Evolutionary conservation across 2,888 invertebrate genomes (phyloP).

Genomic region (Yponomeuta evonymella): DNA sequence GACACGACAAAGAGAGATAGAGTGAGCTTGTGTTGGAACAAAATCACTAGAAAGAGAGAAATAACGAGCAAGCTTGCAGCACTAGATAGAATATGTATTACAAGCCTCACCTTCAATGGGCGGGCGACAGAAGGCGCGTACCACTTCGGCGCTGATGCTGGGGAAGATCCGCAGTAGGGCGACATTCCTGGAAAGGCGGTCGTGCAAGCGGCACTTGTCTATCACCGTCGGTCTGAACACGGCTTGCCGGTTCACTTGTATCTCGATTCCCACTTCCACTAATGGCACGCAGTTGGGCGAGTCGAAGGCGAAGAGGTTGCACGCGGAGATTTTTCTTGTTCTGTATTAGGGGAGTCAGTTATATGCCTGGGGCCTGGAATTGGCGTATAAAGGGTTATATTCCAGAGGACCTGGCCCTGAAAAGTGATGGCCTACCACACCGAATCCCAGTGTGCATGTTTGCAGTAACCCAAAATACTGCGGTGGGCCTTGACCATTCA

Average conservation of each 20-base stretch:
- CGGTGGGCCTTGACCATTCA: no score
- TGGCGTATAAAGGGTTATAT: no score
- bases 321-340: conserved; percentile 84
- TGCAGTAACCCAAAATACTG: no score
- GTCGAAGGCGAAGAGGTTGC: conserved; percentile 85
- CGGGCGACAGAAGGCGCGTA: conserved; percentile 82
- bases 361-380: neutral
- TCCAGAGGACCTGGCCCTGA: no score
- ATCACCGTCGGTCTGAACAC: conserved; percentile 62
- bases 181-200: conserved; percentile 87
- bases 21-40: no score
- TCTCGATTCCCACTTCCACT: conserved; percentile 87
- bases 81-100: no score
- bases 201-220: conserved; percentile 81
- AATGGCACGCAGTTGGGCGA: conserved; percentile 92
- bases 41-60: no score
- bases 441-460: no score
- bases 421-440: no score
- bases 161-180: conserved; percentile 93
- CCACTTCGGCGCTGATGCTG: conserved; percentile 88
- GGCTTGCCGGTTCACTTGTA: conserved; percentile 77
- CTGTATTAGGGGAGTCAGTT: conserved; percentile 43
- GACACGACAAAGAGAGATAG: no score
- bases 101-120: conserved; percentile 78
- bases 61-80: no score